Conservation (phyloP, 2,113 vertebrate genomes). For the Gadus chalcogrammus region DNA sequence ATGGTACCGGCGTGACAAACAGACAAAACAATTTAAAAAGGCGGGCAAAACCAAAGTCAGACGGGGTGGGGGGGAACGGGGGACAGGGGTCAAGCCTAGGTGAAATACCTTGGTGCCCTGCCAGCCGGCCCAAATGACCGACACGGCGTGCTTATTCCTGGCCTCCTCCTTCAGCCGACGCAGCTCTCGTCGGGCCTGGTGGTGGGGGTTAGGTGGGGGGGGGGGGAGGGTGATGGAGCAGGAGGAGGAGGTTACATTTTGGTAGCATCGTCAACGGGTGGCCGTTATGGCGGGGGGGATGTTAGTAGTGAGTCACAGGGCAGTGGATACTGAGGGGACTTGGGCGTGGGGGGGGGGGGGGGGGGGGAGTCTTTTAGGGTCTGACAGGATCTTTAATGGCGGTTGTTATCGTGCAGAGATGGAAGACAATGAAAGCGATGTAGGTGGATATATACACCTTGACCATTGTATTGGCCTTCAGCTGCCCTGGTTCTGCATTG, state of each 20-base stretch:
- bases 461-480: not conserved
- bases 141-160: slow-evolving; percentile 93
- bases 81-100: too few species aligned
- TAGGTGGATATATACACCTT: not conserved
- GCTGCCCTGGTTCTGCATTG: too few species aligned
- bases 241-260: slow-evolving; percentile 60
- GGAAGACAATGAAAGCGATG: not conserved
- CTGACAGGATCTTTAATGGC: too few species aligned
- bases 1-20: slow-evolving; percentile 47
- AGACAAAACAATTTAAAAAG: slow-evolving; percentile 52
- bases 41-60: too few species aligned
- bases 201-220: slow-evolving; percentile 51
- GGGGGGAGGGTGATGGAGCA: slow-evolving; percentile 71
- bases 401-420: too few species aligned
- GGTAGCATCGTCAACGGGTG: slow-evolving; percentile 48
- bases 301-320: slow-evolving; percentile 14
- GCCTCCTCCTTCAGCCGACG: slow-evolving; percentile 93
- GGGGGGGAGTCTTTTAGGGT: not conserved
- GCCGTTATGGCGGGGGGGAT: slow-evolving; percentile 13
- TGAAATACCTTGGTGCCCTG: slow-evolving; percentile 95
- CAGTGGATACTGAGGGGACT: not conserved
- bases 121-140: slow-evolving; percentile 99
- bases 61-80: too few species aligned
- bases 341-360: not conserved
- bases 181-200: slow-evolving; percentile 94